Evolutionary conservation across 1,140 invertebrate species (phyloP).

Genomic region (Drosophila nigromelanica): DNA sequence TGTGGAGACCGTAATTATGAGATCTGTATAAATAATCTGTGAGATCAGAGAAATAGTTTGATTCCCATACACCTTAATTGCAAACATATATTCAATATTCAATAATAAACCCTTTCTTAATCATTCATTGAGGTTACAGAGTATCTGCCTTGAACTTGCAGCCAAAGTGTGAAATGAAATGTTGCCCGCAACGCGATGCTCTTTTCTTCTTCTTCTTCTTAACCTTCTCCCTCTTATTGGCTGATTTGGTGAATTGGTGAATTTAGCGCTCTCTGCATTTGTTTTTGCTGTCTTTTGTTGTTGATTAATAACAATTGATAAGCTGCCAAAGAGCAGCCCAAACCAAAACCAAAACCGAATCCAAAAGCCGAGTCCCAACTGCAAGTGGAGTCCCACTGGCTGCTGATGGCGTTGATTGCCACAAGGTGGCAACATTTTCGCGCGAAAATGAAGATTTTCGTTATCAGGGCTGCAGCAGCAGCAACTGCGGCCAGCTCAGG

Average conservation of each 20-base stretch:
- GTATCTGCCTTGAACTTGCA: conserved; percentile 13
- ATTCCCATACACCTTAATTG: too few species aligned
- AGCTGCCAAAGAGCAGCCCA: conserved; percentile 14
- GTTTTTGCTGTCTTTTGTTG: conserved; percentile 53
- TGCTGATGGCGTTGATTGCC: conserved; percentile 76
- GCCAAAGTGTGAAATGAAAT: conserved; percentile 77
- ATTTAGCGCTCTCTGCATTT: conserved; percentile 65
- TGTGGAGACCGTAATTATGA: too few species aligned
- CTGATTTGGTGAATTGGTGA: conserved; percentile 54
- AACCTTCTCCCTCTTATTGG: neutral
- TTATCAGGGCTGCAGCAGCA: conserved; percentile 56
- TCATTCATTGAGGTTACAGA: neutral
- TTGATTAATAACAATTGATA: conserved; percentile 83
- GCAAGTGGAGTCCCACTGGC: conserved; percentile 38
- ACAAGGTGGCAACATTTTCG: conserved; percentile 81
- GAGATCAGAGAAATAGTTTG: too few species aligned
- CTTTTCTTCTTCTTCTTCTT: conserved; percentile 6
- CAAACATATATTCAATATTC: too few species aligned
- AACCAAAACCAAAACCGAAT: conserved; percentile 5
- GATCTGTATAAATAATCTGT: too few species aligned
- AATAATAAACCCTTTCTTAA: neutral
- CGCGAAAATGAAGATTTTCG: conserved; percentile 80
- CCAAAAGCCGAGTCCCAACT: neutral
- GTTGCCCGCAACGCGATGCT: conserved; percentile 37
- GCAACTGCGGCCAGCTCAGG: conserved; percentile 19